Conservation (phyloP, 2,113 vertebrate genomes). For the Cavia porcellus region DNA sequence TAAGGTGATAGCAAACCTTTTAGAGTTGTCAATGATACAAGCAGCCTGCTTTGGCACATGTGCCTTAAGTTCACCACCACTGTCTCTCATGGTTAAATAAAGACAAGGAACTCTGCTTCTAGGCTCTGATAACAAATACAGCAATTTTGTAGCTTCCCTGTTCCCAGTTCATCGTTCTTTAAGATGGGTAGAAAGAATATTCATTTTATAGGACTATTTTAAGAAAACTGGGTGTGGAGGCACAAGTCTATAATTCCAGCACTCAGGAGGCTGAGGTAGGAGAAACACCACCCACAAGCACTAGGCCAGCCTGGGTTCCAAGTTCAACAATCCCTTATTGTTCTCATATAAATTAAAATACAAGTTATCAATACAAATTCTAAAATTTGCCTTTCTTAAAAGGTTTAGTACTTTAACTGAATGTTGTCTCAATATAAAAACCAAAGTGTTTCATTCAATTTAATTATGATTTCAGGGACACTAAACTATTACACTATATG, state of each 20-base stretch:
- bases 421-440: slow-evolving; percentile 83
- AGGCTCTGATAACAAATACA: background rate
- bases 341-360: slow-evolving; percentile 58
- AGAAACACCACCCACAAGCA: too few species aligned
- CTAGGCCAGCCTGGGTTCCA: background rate
- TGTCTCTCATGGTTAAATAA: slow-evolving; percentile 6
- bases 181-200: slow-evolving; percentile 12
- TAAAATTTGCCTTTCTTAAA: slow-evolving; percentile 69
- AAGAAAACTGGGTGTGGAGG: background rate
- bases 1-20: background rate
- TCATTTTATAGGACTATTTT: slow-evolving; percentile 11
- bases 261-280: background rate
- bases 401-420: slow-evolving; percentile 86
- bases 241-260: background rate
- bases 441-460: slow-evolving; percentile 65
- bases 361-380: background rate
- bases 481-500: slow-evolving; percentile 68
- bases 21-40: background rate
- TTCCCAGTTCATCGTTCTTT: background rate
- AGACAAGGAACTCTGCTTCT: slow-evolving; percentile 39
- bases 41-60: background rate
- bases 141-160: background rate
- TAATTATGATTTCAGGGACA: slow-evolving; percentile 62
- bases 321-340: background rate
- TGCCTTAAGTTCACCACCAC: background rate